Evolutionary conservation across 2,888 invertebrate species (phyloP).

Genomic region (Frankliniella intonsa): DNA sequence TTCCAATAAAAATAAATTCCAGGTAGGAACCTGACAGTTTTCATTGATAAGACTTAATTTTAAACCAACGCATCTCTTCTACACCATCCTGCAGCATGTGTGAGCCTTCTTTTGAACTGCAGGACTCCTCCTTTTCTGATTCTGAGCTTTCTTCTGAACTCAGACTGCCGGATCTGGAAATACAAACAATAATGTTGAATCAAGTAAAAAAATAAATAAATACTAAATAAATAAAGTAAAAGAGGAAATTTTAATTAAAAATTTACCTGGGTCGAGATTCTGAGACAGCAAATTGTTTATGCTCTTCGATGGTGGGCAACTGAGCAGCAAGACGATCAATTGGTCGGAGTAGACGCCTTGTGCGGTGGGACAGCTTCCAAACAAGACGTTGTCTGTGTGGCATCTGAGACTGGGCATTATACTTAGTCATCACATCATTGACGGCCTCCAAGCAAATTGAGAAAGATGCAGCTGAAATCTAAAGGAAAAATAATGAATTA

Average conservation of each 20-base stretch:
- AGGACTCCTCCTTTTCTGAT: not conserved
- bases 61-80: not conserved
- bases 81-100: not conserved
- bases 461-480: constrained; percentile 44
- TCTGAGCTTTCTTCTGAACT: not conserved
- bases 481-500: not conserved
- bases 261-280: not conserved
- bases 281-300: constrained; percentile 46
- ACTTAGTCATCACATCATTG: constrained; percentile 60
- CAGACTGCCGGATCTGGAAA: not conserved
- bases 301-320: constrained; percentile 70
- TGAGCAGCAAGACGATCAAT: constrained; percentile 68
- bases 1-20: not conserved
- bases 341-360: constrained; percentile 65
- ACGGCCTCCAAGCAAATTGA: constrained; percentile 59
- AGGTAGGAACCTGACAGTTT: not conserved
- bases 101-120: not conserved
- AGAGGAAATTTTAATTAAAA: not conserved
- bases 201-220: not conserved
- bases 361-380: constrained; percentile 71
- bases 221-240: not conserved
- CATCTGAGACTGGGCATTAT: constrained; percentile 65
- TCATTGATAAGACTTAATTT: constrained; percentile 1
- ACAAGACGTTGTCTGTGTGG: constrained; percentile 67
- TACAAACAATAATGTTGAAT: not conserved